Evolutionary conservation across 1,140 invertebrate genomes (phyloP).

Genomic region (Nasonia vitripennis): DNA sequence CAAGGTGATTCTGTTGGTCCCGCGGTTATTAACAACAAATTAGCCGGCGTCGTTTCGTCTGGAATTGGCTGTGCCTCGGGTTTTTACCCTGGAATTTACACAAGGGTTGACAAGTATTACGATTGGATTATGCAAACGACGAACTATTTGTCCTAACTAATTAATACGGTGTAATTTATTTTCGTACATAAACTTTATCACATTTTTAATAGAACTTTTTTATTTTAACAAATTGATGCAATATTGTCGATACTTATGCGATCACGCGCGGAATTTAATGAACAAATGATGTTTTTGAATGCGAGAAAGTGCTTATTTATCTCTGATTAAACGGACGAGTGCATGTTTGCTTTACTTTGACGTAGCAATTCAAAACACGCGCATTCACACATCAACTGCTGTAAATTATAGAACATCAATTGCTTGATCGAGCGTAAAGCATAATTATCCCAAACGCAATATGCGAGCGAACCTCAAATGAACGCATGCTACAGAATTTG

Average conservation of each 20-base stretch:
- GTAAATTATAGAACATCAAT: not conserved
- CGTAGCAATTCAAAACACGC: no score
- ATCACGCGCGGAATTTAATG: no score
- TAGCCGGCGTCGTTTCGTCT: constrained; percentile 75
- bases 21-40: constrained; percentile 52
- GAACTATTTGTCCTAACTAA: not conserved
- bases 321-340: no score
- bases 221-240: no score
- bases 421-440: not conserved
- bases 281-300: no score
- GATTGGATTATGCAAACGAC: constrained; percentile 63
- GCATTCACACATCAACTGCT: not conserved
- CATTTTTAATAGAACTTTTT: no score
- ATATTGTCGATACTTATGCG: no score
- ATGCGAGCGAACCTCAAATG: not conserved
- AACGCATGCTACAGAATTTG: not conserved
- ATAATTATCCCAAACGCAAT: not conserved
- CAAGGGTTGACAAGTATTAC: constrained; percentile 66
- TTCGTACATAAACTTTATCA: not conserved
- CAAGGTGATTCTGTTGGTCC: constrained; percentile 64
- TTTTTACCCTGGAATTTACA: constrained; percentile 76
- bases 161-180: not conserved
- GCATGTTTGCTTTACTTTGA: no score
- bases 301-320: no score
- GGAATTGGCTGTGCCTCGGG: constrained; percentile 72